A percentile compares a stretch with the other conserved stretches of the same genome.
phyloP scores from a whole-genome alignment of 2,888 invertebrate genomes.

The Petrophora chlorosata region DNA sequence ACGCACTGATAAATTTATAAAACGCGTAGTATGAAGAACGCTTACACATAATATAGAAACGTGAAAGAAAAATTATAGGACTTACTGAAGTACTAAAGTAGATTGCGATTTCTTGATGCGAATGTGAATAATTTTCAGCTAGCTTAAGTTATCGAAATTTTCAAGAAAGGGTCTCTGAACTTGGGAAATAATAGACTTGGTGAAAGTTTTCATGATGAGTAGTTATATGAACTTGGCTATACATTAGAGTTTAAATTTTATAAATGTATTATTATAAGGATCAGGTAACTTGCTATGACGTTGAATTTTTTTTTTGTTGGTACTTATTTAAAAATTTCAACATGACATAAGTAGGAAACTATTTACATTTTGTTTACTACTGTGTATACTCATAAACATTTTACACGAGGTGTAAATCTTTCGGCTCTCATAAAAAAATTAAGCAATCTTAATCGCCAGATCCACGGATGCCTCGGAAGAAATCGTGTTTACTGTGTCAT shows the following conservation, averaged over 20 bases:
- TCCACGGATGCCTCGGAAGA: slow-evolving; percentile 32
- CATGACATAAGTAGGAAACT: neutral
- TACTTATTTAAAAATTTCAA: neutral
- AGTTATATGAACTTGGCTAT: slow-evolving; percentile 1
- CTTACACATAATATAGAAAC: too few relatives aligned
- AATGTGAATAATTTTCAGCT: too few relatives aligned
- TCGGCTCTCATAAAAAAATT: slow-evolving; percentile 21
- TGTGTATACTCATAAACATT: slow-evolving; percentile 11
- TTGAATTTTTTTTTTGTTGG: neutral
- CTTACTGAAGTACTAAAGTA: too few relatives aligned
- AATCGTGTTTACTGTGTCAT: slow-evolving; percentile 45
- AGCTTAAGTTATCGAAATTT: too few relatives aligned
- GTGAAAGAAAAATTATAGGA: too few relatives aligned
- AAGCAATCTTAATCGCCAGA: slow-evolving; percentile 24
- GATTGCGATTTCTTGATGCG: too few relatives aligned
- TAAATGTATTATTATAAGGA: too few relatives aligned
- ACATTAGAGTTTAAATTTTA: too few relatives aligned
- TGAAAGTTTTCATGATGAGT: neutral
- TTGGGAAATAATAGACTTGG: too few relatives aligned
- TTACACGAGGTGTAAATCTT: slow-evolving; percentile 14
- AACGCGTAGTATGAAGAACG: neutral
- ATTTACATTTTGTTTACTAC: slow-evolving; percentile 5
- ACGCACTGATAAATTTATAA: slow-evolving; percentile 14
- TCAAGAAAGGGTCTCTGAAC: too few relatives aligned
- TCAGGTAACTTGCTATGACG: too few relatives aligned